phyloP scores from a whole-genome alignment of 2,888 invertebrate genomes.

The Chrysotoxum bicinctum region DNA sequence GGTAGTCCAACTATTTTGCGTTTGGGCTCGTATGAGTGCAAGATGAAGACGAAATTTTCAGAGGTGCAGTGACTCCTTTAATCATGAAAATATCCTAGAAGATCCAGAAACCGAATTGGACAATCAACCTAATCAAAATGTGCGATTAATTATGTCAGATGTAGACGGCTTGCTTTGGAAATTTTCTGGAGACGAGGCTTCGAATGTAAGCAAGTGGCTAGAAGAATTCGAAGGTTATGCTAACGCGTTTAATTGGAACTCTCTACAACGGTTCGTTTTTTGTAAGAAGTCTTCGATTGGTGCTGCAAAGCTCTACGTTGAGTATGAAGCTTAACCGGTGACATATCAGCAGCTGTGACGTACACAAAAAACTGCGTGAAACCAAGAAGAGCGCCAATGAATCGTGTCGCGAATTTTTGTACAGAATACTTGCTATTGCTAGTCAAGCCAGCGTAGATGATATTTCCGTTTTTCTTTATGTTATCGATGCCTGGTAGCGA shows the following conservation, averaged over 20 bases:
- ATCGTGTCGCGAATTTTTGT: too few relatives aligned
- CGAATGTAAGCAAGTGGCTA: constrained; percentile 23
- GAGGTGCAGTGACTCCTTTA: neutral
- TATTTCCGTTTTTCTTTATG: too few relatives aligned
- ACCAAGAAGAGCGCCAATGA: too few relatives aligned
- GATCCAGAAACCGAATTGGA: neutral
- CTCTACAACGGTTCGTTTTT: constrained; percentile 32
- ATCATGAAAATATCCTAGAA: constrained; percentile 1
- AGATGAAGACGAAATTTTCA: constrained; percentile 11
- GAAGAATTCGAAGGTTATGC: constrained; percentile 39
- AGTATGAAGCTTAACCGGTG: too few relatives aligned
- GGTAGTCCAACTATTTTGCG: too few relatives aligned
- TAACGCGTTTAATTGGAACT: constrained; percentile 34
- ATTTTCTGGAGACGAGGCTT: neutral
- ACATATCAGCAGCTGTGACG: too few relatives aligned
- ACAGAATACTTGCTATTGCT: too few relatives aligned
- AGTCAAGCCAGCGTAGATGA: too few relatives aligned
- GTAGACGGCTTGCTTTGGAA: neutral
- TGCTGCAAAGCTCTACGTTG: too few relatives aligned
- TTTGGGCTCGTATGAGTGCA: too few relatives aligned
- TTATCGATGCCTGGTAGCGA: too few relatives aligned
- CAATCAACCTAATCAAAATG: constrained; percentile 6
- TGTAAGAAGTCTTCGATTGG: constrained; percentile 23
- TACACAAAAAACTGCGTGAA: too few relatives aligned
- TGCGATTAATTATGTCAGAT: constrained; percentile 26